A percentile compares a stretch with the other conserved stretches of the same genome.
These are phyloP conservation scores for Malurus cyaneus DNA, from an alignment of 2,113 vertebrate genomes.

Conservation along the genomic window DNA sequence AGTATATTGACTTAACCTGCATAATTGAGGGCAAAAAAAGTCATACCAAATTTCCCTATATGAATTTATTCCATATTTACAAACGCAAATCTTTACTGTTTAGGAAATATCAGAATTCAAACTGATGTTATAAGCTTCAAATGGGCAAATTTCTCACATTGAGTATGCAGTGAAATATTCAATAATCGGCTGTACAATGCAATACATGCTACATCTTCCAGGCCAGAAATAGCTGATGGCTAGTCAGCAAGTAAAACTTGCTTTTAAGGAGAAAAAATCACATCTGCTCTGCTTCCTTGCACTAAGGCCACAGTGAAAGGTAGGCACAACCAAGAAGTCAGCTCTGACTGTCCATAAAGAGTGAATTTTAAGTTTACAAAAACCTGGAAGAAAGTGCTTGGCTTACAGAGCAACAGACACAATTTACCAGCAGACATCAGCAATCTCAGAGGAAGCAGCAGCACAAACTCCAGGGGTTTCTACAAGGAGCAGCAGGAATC, in stretches of 20 bases:
- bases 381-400: not conserved
- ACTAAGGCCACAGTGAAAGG: not conserved
- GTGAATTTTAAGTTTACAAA: not conserved
- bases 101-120: not conserved
- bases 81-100: not conserved
- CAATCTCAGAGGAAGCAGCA: not conserved
- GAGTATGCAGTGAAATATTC: not conserved
- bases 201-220: not conserved
- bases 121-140: not conserved
- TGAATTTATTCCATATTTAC: not conserved
- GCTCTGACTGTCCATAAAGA: not conserved
- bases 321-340: not conserved
- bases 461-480: not conserved
- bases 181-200: not conserved
- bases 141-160: not conserved
- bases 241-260: not conserved
- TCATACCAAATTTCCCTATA: slow-evolving; percentile 1
- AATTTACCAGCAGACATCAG: not conserved
- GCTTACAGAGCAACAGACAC: not conserved
- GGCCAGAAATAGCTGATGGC: not conserved
- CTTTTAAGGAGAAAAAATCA: not conserved
- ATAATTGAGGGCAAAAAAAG: not conserved
- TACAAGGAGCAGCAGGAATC: not conserved
- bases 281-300: not conserved
- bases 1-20: not conserved